phyloP scores from a whole-genome alignment of 1,140 invertebrate genomes.

The Brachionus paranguensis region DNA sequence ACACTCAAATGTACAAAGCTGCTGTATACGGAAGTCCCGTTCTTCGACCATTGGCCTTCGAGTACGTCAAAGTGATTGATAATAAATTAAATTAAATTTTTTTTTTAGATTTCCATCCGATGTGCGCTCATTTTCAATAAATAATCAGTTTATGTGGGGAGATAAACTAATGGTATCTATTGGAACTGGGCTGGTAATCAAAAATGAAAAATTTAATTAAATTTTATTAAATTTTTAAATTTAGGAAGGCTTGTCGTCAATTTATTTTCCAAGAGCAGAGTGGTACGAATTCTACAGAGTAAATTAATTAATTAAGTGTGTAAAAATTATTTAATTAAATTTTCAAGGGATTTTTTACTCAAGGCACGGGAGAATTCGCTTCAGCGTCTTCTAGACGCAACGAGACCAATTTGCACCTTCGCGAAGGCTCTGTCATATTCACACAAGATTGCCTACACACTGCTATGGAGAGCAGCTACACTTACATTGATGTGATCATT shows the following conservation, averaged over 20 bases:
- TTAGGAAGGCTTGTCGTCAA: slow-evolving; percentile 1
- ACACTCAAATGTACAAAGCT: slow-evolving; percentile 70
- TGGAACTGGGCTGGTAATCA: not conserved
- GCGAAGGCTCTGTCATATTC: slow-evolving; percentile 35
- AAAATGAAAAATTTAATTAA: not conserved
- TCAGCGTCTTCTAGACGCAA: not conserved
- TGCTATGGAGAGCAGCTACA: slow-evolving; percentile 25
- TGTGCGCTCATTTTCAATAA: slow-evolving; percentile 17
- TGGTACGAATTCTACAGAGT: slow-evolving; percentile 35
- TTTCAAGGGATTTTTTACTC: not conserved
- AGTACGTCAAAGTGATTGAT: not conserved
- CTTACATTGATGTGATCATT: slow-evolving; percentile 23
- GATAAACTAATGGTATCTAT: slow-evolving; percentile 35
- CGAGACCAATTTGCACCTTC: not conserved
- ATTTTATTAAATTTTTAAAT: not conserved
- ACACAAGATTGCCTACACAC: not conserved
- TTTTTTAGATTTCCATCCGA: not conserved
- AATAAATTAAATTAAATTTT: not conserved
- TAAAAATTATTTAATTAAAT: not conserved
- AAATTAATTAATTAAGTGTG: not conserved
- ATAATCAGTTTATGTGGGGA: slow-evolving; percentile 27
- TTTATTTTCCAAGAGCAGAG: slow-evolving; percentile 10
- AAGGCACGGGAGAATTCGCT: not conserved
- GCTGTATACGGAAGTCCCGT: slow-evolving; percentile 67
- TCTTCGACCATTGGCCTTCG: slow-evolving; percentile 66